These are phyloP conservation scores for Odontophorus gujanensis DNA, from an alignment of 2,113 vertebrate species.

Conservation along the genomic window DNA sequence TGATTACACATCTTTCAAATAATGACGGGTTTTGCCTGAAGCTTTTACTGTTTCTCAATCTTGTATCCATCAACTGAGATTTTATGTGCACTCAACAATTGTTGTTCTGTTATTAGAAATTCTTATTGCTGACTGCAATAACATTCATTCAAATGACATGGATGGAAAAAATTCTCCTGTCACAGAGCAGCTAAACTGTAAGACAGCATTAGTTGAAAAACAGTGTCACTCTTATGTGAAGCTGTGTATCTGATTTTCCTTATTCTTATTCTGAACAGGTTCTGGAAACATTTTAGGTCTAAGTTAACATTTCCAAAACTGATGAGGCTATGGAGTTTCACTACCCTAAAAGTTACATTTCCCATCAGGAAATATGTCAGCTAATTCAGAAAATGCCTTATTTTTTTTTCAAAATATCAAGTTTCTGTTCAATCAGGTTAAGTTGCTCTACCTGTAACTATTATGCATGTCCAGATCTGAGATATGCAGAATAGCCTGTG, in stretches of 20 bases:
- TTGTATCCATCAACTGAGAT: conserved; percentile 42
- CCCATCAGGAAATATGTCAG: background rate
- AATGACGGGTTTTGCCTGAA: conserved; percentile 33
- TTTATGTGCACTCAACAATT: conserved; percentile 9
- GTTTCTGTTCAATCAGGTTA: background rate
- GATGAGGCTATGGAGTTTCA: background rate
- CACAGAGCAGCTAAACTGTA: background rate
- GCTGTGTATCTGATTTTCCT: background rate
- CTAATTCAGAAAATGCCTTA: background rate
- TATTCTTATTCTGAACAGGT: background rate
- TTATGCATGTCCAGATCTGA: background rate
- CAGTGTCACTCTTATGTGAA: background rate
- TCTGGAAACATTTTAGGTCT: background rate
- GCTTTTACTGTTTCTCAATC: conserved; percentile 34
- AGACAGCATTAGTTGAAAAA: background rate
- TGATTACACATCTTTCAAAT: conserved; percentile 17
- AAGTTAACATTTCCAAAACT: background rate
- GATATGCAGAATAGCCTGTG: background rate
- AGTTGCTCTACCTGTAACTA: background rate
- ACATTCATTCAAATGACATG: background rate
- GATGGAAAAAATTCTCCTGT: background rate
- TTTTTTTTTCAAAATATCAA: background rate
- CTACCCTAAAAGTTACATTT: background rate
- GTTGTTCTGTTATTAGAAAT: background rate
- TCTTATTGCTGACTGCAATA: conserved; percentile 7